phyloP scores from a whole-genome alignment of 2,888 invertebrate genomes.

The Rhamnusium bicolor region DNA sequence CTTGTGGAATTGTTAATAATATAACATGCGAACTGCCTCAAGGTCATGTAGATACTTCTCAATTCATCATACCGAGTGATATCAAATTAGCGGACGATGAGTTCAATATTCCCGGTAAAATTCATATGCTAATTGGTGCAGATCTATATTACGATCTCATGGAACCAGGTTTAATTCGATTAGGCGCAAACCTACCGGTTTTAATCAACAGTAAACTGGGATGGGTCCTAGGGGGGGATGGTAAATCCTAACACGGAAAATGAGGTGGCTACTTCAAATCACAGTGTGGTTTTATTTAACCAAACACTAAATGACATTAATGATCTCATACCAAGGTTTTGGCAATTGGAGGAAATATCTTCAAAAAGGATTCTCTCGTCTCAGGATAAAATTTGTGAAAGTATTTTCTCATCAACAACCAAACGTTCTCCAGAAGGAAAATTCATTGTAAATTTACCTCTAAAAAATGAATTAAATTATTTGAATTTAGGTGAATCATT shows the following conservation, averaged over 20 bases:
- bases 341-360: constrained; percentile 23
- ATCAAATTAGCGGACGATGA: constrained; percentile 8
- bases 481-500: constrained; percentile 26
- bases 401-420: not conserved
- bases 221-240: constrained; percentile 24
- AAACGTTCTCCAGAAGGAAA: not conserved
- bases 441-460: not conserved
- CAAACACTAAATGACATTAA: not conserved
- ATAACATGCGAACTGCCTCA: constrained; percentile 26
- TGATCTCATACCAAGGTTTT: constrained; percentile 27
- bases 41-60: not conserved
- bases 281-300: not conserved
- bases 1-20: constrained; percentile 21
- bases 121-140: constrained; percentile 12
- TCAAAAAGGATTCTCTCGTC: not conserved
- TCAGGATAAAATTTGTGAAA: constrained; percentile 4
- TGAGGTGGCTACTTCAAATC: not conserved
- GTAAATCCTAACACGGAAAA: not conserved
- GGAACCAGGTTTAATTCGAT: constrained; percentile 13
- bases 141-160: constrained; percentile 25
- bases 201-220: constrained; percentile 26
- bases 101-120: constrained; percentile 10
- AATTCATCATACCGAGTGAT: not conserved
- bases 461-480: not conserved
- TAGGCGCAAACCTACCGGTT: not conserved